Evolutionary conservation across 35 echinoderm and acorn worm genomes (phyloP), one percentile per base, ranked within the genome.

Genomic region (Heliocidaris tuberculata): DNA sequence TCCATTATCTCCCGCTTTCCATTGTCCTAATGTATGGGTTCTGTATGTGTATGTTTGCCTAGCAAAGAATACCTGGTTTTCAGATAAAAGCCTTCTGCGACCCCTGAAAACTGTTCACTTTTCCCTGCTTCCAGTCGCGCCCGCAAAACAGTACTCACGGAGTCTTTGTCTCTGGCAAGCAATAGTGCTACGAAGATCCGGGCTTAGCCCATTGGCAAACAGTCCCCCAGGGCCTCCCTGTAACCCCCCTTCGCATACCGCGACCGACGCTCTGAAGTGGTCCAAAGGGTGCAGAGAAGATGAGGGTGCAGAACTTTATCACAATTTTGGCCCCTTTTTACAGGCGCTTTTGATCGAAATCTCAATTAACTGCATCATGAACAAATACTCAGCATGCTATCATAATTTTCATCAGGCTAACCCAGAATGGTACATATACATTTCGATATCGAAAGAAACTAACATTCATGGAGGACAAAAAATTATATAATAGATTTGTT

Each of bases 191-290:
- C 12, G 47, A 89, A 48, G 47, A 48, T 32, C 87, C 87, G 31
- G 87, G 87, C 87, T 89, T 89, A 89, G 87, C 87, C 87, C 87
- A 89, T 89, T 48, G 87, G 87, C 87, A 89, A 89, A 89, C 87
- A 89, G 11, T 89, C 87, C 87, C 87, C 47, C 31, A 89, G 47
- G 65, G 59, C 29, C 32, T 7, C 87, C 87, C 87, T 27, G 87
- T 89, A 48, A 89, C 87, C 87, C 87, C 47, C 52, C 65, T 7
- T 78, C 27, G 65, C 65, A 78, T 78, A 78, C 65, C 65, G 65
- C 19, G 19, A 19, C 60, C 65, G 65, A 78, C 65, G 65, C 65
- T 56, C 10, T 56, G 52, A 56, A 56, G 52, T 56, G 52, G 52
- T 56, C 52, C 52, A 15, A 42, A 56, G 52, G 52, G 65, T 78